phyloP scores from a whole-genome alignment of 2,888 invertebrate genomes.

The Hypomecis atomaria region DNA sequence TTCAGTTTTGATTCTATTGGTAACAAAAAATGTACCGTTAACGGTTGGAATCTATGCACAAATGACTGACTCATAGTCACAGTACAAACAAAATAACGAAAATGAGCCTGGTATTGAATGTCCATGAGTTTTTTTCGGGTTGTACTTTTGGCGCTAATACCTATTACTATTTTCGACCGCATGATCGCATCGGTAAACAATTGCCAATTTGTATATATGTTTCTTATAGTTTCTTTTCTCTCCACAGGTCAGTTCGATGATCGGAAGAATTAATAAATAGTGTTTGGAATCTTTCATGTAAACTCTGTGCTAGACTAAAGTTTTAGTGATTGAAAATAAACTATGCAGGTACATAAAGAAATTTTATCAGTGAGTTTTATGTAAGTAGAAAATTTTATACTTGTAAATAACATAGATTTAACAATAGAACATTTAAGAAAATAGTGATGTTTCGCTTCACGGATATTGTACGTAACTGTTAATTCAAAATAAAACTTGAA shows the following conservation, averaged over 20 bases:
- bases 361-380: slow-evolving; percentile 64
- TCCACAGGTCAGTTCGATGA: slow-evolving; percentile 76
- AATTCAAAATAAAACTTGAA: slow-evolving; percentile 68
- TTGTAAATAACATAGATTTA: slow-evolving; percentile 76
- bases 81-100: no score
- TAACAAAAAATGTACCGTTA: no score
- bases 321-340: slow-evolving; percentile 65
- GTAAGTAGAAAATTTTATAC: slow-evolving; percentile 77
- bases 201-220: not conserved
- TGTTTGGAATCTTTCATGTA: slow-evolving; percentile 59
- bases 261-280: slow-evolving; percentile 54
- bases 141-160: no score
- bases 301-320: slow-evolving; percentile 74
- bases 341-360: slow-evolving; percentile 60
- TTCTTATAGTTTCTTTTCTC: slow-evolving; percentile 27
- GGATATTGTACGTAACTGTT: slow-evolving; percentile 78
- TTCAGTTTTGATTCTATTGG: no score
- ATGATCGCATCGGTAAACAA: not conserved
- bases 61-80: no score
- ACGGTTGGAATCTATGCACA: no score
- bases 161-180: no score
- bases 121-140: no score
- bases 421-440: slow-evolving; percentile 65
- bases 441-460: slow-evolving; percentile 79
- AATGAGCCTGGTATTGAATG: no score